Conservation (phyloP, 2,888 invertebrate species). For the Drosophila subquinaria region DNA sequence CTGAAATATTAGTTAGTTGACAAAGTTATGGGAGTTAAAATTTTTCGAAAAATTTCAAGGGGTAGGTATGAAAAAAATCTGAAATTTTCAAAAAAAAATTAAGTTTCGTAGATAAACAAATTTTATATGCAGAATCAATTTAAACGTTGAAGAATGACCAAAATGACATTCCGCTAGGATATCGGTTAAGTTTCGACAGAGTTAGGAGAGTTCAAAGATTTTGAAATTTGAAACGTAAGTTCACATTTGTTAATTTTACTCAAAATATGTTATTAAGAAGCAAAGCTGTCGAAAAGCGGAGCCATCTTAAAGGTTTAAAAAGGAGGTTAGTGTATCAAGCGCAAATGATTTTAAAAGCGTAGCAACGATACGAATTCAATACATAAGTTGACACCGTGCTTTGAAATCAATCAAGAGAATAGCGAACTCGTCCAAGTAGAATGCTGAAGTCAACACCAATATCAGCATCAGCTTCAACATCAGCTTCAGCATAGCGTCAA, state of each 20-base stretch:
- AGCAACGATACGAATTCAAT: constrained; percentile 55
- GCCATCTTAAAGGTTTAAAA: not conserved
- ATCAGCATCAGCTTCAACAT: not conserved
- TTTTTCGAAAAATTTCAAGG: not conserved
- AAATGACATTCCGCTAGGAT: not conserved
- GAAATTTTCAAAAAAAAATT: not conserved
- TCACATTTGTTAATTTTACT: too few relatives aligned
- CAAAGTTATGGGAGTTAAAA: not conserved
- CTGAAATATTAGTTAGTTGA: too few relatives aligned
- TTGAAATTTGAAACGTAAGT: too few relatives aligned
- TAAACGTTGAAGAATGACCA: not conserved
- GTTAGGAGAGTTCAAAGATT: not conserved
- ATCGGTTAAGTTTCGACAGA: not conserved
- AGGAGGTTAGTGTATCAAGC: constrained; percentile 35
- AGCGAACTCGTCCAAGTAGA: constrained; percentile 39
- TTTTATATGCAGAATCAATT: not conserved
- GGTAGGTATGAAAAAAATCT: not conserved
- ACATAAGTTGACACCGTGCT: constrained; percentile 54
- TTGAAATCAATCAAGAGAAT: constrained; percentile 31
- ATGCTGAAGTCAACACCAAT: constrained; percentile 53
- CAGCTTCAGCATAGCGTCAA: constrained; percentile 51
- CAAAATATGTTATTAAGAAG: too few relatives aligned
- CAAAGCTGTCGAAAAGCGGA: not conserved
- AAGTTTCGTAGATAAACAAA: not conserved
- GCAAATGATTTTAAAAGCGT: constrained; percentile 53